Percentiles rank a stretch among this genome's conserved stretches.
phyloP scores from a whole-genome alignment of 2,888 invertebrate species.

The Drosophila phalerata region DNA sequence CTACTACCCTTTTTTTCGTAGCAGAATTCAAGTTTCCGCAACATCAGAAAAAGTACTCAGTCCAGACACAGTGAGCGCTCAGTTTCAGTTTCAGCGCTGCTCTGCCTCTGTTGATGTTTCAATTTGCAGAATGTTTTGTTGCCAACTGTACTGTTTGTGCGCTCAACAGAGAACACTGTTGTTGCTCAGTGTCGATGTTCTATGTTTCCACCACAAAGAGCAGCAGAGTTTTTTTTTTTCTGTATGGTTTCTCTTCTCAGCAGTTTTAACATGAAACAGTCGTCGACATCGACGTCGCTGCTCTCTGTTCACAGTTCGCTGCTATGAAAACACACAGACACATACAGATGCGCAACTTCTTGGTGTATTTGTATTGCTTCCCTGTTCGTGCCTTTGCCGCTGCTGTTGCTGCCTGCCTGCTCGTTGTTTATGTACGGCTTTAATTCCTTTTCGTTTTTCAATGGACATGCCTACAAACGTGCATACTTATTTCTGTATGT shows the following conservation, averaged over 20 bases:
- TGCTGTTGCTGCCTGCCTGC: constrained; percentile 26
- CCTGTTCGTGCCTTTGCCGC: constrained; percentile 35
- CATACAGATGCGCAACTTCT: background rate
- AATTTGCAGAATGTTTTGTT: constrained; percentile 80
- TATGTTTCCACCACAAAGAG: constrained; percentile 62
- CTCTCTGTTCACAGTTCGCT: constrained; percentile 18
- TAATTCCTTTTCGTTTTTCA: constrained; percentile 69
- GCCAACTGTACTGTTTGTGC: constrained; percentile 79
- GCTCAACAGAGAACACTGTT: constrained; percentile 45
- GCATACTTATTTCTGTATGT: constrained; percentile 9
- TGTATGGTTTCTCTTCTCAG: constrained; percentile 52
- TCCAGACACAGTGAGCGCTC: constrained; percentile 8
- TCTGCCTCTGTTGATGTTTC: constrained; percentile 56
- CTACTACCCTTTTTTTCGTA: constrained; percentile 58
- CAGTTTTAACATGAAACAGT: constrained; percentile 51
- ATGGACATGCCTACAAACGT: constrained; percentile 21
- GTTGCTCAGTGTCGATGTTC: constrained; percentile 54
- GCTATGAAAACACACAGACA: constrained; percentile 34
- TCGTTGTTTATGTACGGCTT: constrained; percentile 76
- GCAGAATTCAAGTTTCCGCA: constrained; percentile 43
- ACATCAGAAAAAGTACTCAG: constrained; percentile 45
- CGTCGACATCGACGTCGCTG: constrained; percentile 31
- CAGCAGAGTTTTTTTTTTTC: constrained; percentile 45
- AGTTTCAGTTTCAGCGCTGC: constrained; percentile 41
- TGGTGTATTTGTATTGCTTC: constrained; percentile 45